Evolutionary conservation across 1,140 invertebrate genomes (phyloP), one percentile per base, ranked within the genome.

Genomic region (Goniozus legneri): DNA sequence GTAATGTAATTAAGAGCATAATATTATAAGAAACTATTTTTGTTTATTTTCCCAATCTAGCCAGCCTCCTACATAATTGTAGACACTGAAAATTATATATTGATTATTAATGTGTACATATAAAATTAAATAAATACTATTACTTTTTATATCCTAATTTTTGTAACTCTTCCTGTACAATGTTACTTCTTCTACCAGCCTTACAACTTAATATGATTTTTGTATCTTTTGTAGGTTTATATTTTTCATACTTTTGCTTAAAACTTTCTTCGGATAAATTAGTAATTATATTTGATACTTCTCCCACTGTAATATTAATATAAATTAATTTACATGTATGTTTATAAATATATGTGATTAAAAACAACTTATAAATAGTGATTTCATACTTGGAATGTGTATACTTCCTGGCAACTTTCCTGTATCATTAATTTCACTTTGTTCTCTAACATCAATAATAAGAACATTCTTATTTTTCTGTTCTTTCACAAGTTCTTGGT

Each of bases 381-480:
- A 37, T 27, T 6, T 65, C 65, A 70, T 79, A 82, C 85, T 79
- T 54, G 84, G 84, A 58, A 87, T 84, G 58, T 87, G 85, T 50
- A 87, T 84, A 55, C 82, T 84, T 13, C 79, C 77, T 27, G 85
- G 84, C 40, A 87, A 79, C 64, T 79, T 76, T 3, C 84, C 84
- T 38, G 81, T 84, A 53, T 81, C 77, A 43, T 78, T 60, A 1
- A 87, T 71, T 70, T 87, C 85, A 31, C 77, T 65, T 2, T 81
- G 79, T 56, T 86, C 82, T 16, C 85, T 77, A 0, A 87, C 84
- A 72, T 87, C 85, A 50, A 87, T 82, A 6, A 87, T 77, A 7
- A 77, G 51, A 47, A 66, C 19, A 8, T 48, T 59, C 3, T 60
- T 20, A 36, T 75, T 50, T 38, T 77, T 65, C 46, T 75, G 69